These are phyloP conservation scores for Harpagus bidentatus DNA, from an alignment of 2,113 vertebrate species.

Conservation along the genomic window DNA sequence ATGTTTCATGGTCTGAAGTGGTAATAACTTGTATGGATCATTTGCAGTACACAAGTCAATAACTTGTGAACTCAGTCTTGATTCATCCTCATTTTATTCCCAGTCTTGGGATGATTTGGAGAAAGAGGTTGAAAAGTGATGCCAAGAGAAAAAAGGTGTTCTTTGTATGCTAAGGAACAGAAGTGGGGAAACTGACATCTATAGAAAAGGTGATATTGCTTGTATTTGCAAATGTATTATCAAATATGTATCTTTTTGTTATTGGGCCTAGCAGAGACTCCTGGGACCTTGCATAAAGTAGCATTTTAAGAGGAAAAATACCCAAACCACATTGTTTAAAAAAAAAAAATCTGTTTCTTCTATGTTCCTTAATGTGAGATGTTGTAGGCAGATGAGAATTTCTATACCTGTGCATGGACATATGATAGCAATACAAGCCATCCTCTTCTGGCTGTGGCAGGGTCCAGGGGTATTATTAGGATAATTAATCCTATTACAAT, in stretches of 20 bases:
- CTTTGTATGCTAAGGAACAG: background rate
- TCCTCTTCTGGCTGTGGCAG: slow-evolving; percentile 92
- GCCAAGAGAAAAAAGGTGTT: background rate
- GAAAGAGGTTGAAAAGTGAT: background rate
- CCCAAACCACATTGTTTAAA: background rate
- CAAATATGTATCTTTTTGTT: background rate
- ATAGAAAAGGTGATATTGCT: background rate
- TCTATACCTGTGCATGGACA: slow-evolving; percentile 98
- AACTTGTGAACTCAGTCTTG: background rate
- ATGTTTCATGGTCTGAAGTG: background rate
- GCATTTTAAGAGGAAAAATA: background rate
- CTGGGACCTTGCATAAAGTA: background rate
- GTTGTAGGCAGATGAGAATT: slow-evolving; percentile 94
- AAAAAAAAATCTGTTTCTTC: background rate
- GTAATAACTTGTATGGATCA: background rate
- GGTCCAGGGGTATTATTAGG: slow-evolving; percentile 95
- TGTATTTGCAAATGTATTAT: background rate
- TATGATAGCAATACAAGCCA: slow-evolving; percentile 98
- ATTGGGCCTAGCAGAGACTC: background rate
- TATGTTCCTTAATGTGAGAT: slow-evolving; percentile 69
- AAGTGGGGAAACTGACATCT: background rate
- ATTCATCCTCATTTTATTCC: background rate
- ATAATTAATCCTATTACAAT: slow-evolving; percentile 99
- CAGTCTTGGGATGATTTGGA: background rate
- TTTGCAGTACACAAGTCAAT: background rate